Evolutionary conservation across 1,140 invertebrate species (phyloP).

Genomic region (Aphelenchoides fujianensis): DNA sequence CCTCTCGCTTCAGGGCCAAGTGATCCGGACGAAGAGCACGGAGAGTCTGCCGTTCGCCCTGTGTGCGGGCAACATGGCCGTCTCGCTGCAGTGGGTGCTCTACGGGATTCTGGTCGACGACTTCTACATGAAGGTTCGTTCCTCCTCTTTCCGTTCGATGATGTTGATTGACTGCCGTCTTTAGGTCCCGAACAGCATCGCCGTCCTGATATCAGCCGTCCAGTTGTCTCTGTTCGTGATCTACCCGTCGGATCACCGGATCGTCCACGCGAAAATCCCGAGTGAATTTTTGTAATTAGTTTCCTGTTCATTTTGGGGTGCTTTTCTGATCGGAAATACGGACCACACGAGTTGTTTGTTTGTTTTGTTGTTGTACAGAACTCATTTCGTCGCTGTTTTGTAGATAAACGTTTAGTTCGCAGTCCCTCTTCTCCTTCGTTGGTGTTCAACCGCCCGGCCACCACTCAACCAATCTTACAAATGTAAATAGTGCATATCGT

Average conservation of each 20-base stretch:
- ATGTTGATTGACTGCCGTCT: conserved; percentile 23
- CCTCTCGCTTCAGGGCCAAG: conserved; percentile 48
- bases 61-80: conserved; percentile 55
- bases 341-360: neutral
- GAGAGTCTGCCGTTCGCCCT: conserved; percentile 57
- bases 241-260: conserved; percentile 42
- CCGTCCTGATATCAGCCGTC: conserved; percentile 47
- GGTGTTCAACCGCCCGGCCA: too few relatives aligned
- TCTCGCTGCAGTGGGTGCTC: conserved; percentile 56
- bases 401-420: conserved; percentile 3
- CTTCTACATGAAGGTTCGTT: conserved; percentile 58
- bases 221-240: conserved; percentile 59
- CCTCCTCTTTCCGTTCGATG: neutral
- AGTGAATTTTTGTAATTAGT: neutral
- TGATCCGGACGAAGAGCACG: conserved; percentile 48
- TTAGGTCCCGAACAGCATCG: conserved; percentile 58
- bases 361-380: neutral
- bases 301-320: neutral
- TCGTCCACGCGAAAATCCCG: conserved; percentile 10
- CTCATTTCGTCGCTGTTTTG: neutral
- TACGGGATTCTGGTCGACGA: conserved; percentile 60
- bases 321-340: too few relatives aligned
- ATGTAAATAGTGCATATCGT: too few relatives aligned
- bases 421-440: too few relatives aligned
- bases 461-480: too few relatives aligned